These are phyloP conservation scores for Lathronympha strigana DNA, from an alignment of 2,888 invertebrate species.

Conservation along the genomic window DNA sequence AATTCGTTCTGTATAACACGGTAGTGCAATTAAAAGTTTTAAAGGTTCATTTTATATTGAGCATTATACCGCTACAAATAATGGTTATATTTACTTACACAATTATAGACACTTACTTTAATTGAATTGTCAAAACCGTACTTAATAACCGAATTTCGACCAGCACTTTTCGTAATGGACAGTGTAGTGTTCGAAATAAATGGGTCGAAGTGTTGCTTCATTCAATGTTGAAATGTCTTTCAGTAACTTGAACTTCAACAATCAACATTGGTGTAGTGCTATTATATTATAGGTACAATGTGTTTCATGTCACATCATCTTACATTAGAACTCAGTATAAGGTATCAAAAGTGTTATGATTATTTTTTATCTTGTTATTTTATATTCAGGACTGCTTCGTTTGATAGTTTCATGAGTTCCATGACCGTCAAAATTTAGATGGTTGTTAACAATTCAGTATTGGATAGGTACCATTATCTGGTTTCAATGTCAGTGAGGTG, in stretches of 20 bases:
- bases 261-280: not conserved
- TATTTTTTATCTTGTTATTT: no score
- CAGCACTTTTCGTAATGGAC: slow-evolving; percentile 30
- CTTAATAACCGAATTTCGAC: slow-evolving; percentile 14
- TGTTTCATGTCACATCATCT: not conserved
- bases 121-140: slow-evolving; percentile 28
- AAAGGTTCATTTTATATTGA: slow-evolving; percentile 69
- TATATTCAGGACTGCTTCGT: no score
- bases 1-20: slow-evolving; percentile 55
- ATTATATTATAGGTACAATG: not conserved
- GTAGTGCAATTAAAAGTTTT: slow-evolving; percentile 79
- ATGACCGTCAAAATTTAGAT: slow-evolving; percentile 10
- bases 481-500: not conserved
- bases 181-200: slow-evolving; percentile 32
- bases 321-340: no score
- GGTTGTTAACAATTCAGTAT: not conserved
- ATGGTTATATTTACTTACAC: slow-evolving; percentile 35
- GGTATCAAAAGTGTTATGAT: no score
- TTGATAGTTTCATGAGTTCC: slow-evolving; percentile 9
- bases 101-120: slow-evolving; percentile 38
- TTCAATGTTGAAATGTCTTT: not conserved
- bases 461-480: not conserved
- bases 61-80: slow-evolving; percentile 49
- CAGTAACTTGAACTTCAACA: slow-evolving; percentile 11
- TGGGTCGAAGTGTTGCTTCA: not conserved